These are phyloP conservation scores for Cyphomyrus discorhynchus DNA, from an alignment of 2,113 vertebrate genomes.

Conservation along the genomic window DNA sequence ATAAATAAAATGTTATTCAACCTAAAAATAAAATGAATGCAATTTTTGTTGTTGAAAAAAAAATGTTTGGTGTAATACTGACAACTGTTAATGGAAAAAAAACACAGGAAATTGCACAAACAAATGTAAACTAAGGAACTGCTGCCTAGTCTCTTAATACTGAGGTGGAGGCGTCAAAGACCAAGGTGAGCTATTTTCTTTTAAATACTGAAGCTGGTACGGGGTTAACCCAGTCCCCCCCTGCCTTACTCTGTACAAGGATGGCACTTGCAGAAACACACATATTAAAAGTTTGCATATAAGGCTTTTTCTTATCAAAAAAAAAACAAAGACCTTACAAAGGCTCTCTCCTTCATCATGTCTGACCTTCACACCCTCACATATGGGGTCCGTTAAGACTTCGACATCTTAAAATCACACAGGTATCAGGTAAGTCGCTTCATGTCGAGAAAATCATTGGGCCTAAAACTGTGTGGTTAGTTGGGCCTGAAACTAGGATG, in stretches of 20 bases:
- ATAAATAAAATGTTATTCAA: slow-evolving; percentile 98
- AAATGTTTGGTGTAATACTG: slow-evolving; percentile 90
- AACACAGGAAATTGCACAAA: slow-evolving; percentile 96
- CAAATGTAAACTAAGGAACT: slow-evolving; percentile 96
- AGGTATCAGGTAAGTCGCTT: slow-evolving; percentile 89
- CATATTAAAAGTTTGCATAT: slow-evolving; percentile 98
- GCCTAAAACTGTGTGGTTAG: slow-evolving; percentile 90
- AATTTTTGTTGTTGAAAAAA: slow-evolving; percentile 76
- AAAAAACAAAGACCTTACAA: slow-evolving; percentile 68
- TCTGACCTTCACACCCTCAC: slow-evolving; percentile 64
- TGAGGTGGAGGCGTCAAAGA: slow-evolving; percentile 89
- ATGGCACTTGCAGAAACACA: slow-evolving; percentile 98
- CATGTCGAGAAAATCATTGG: slow-evolving; percentile 72
- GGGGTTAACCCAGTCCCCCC: slow-evolving; percentile 82
- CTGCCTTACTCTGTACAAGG: slow-evolving; percentile 88
- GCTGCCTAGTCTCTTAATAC: slow-evolving; percentile 87
- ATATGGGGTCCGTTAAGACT: slow-evolving; percentile 89
- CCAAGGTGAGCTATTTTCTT: slow-evolving; percentile 70
- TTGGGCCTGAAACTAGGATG: slow-evolving; percentile 66
- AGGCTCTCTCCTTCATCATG: slow-evolving; percentile 68
- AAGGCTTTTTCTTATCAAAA: slow-evolving; percentile 75
- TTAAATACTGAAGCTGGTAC: slow-evolving; percentile 88
- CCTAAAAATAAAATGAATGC: slow-evolving; percentile 90
- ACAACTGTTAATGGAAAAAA: slow-evolving; percentile 76
- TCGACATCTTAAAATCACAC: slow-evolving; percentile 85